A percentile compares a stretch with the other conserved stretches of the same genome.
phyloP scores from a whole-genome alignment of 2,797 vertebrate genomes.

The Rhyacichthys aspro region DNA sequence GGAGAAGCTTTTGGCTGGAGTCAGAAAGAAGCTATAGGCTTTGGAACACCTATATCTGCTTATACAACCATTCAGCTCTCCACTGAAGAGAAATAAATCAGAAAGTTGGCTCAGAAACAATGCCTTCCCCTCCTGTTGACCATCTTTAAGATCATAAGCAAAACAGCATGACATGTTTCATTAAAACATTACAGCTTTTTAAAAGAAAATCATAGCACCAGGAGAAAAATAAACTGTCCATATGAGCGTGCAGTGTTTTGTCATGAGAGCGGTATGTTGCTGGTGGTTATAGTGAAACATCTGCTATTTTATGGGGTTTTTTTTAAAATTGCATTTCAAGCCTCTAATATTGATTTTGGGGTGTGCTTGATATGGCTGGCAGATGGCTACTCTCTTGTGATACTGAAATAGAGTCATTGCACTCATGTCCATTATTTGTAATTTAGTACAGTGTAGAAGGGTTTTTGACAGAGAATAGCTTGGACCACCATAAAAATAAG shows the following conservation, averaged over 20 bases:
- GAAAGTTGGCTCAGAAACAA: constrained; percentile 33
- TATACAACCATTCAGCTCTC: constrained; percentile 18
- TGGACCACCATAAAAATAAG: constrained; percentile 11
- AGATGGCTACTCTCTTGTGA: constrained; percentile 39
- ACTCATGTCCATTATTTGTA: constrained; percentile 34
- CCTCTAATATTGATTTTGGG: constrained; percentile 59
- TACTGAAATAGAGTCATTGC: constrained; percentile 13
- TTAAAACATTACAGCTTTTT: constrained; percentile 11
- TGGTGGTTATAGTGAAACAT: constrained; percentile 30
- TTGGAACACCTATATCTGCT: constrained; percentile 35
- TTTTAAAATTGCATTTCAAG: constrained; percentile 51
- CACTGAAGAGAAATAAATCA: not conserved
- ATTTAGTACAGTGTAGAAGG: constrained; percentile 26
- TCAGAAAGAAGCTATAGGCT: constrained; percentile 23
- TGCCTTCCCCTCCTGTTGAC: constrained; percentile 16
- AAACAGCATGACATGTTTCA: constrained; percentile 17
- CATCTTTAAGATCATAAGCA: constrained; percentile 12
- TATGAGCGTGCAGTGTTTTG: constrained; percentile 17
- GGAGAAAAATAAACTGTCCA: not conserved
- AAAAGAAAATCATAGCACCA: constrained; percentile 12
- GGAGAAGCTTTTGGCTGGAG: constrained; percentile 22
- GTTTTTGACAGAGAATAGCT: not conserved
- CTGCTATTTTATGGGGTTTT: constrained; percentile 41
- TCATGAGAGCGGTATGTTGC: constrained; percentile 13
- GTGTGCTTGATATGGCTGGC: constrained; percentile 47